Conservation (phyloP, 2,113 vertebrate genomes). For the Pygoscelis antarcticus region DNA sequence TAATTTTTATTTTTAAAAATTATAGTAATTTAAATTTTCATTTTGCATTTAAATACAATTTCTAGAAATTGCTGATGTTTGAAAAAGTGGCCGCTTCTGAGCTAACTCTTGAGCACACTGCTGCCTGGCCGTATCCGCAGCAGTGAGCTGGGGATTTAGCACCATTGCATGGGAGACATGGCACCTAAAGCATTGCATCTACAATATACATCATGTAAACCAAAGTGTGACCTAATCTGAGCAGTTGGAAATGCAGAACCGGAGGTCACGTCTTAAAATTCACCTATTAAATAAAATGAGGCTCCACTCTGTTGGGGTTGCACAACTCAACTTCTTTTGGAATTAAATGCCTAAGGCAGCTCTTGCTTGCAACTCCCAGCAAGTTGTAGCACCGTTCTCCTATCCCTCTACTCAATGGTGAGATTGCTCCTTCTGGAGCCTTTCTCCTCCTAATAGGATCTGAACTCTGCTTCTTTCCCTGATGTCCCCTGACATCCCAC, state of each 20-base stretch:
- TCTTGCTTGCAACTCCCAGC: not conserved
- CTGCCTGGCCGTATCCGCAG: not conserved
- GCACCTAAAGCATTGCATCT: not conserved
- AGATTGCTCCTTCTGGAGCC: fast-evolving
- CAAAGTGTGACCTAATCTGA: not conserved
- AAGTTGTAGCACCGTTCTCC: not conserved
- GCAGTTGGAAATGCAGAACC: not conserved
- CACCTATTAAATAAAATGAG: not conserved
- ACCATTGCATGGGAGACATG: not conserved
- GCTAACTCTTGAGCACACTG: not conserved
- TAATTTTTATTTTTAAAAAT: not conserved
- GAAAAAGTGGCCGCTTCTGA: not conserved
- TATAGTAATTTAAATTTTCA: not conserved
- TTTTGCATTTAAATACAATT: not conserved
- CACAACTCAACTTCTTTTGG: not conserved
- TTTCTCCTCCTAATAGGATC: not conserved
- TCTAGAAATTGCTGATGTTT: not conserved
- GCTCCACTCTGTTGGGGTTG: not conserved
- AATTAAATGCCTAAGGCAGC: not conserved
- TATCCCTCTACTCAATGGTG: not conserved
- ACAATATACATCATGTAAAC: not conserved
- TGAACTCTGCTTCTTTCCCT: not conserved
- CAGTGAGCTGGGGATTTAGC: not conserved
- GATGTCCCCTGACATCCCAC: not conserved
- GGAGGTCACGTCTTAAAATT: not conserved